Evolutionary conservation across 2,113 vertebrate species (phyloP), one percentile per base, ranked within the genome.

Genomic region (Tautogolabrus adspersus): DNA sequence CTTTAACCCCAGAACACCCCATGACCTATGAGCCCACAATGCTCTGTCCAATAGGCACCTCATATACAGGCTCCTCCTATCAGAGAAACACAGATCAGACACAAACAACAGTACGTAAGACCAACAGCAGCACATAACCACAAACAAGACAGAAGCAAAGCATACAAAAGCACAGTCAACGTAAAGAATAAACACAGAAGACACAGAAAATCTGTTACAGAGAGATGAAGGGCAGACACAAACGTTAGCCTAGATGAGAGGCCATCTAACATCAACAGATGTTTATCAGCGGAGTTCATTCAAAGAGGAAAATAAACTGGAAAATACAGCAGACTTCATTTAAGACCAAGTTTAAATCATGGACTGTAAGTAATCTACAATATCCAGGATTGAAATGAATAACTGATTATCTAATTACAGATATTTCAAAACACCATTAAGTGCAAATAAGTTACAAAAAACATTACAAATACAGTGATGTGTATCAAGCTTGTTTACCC

Each of bases 11-110:
- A 81, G 34, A 56, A 78, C 81, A 54, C 66, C 76, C 71, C 1
- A 40, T 79, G 76, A 79, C 70, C 84, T 80, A 81, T 77, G 63
- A 88, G 59, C 85, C 82, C 74, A 76, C 67, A 63, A 55, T 73
- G 56, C 72, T 81, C 71, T 85, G 62, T 84, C 65, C 63, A 81
- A 83, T 68, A 93, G 77, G 90, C 93, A 95, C 94, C 94, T 95
- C 92, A 73, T 94, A 93, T 86, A 92, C 81, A 68, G 92, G 87
- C 88, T 94, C 94, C 89, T 95, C 94, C 94, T 95, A 93, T 89
- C 71, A 83, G 82, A 58, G 52, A 86, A 84, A 88, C 84, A 83
- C 75, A 88, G 85, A 84, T 57, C 66, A 88, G 66, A 83, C 64
- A 88, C 81, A 87, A 75, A 90, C 64, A 87, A 78, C 69, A 86